Percentiles rank a stretch among this genome's conserved stretches.
These are phyloP conservation scores for Eupleurogrammus muticus DNA, from an alignment of 2,797 vertebrate genomes.

Conservation along the genomic window DNA sequence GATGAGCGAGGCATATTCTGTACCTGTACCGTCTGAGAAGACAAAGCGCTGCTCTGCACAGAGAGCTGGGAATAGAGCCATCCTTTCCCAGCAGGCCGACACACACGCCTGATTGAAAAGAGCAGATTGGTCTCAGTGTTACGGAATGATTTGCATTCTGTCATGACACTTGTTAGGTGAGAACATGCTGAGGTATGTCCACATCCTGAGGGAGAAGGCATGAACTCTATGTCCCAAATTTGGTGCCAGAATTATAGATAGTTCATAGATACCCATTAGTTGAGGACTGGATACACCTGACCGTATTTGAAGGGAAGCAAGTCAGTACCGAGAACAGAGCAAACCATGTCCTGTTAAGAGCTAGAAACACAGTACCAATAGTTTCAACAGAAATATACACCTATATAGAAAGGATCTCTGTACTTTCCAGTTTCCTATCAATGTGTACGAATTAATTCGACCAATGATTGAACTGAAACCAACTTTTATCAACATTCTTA, in stretches of 20 bases:
- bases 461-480: too few species aligned
- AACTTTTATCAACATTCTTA: too few species aligned
- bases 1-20: conserved; percentile 56
- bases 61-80: conserved; percentile 54
- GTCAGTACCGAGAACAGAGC: not conserved
- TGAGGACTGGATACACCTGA: not conserved
- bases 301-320: not conserved
- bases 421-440: too few species aligned
- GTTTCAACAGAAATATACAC: too few species aligned
- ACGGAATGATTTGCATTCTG: conserved; percentile 18
- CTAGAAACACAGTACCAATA: too few species aligned
- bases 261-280: conserved; percentile 38
- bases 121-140: conserved; percentile 40
- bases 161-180: conserved; percentile 22
- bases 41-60: conserved; percentile 24
- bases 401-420: too few species aligned
- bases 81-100: conserved; percentile 41
- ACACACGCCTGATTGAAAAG: conserved; percentile 23
- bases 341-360: not conserved
- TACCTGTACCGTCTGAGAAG: conserved; percentile 37
- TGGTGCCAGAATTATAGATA: conserved; percentile 38
- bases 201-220: conserved; percentile 32
- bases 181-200: not conserved
- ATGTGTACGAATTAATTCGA: too few species aligned
- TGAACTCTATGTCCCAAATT: conserved; percentile 32